Percentiles rank a stretch among this genome's conserved stretches.
phyloP scores from a whole-genome alignment of 2,797 vertebrate species.

The Schizothorax lantsangensis region DNA sequence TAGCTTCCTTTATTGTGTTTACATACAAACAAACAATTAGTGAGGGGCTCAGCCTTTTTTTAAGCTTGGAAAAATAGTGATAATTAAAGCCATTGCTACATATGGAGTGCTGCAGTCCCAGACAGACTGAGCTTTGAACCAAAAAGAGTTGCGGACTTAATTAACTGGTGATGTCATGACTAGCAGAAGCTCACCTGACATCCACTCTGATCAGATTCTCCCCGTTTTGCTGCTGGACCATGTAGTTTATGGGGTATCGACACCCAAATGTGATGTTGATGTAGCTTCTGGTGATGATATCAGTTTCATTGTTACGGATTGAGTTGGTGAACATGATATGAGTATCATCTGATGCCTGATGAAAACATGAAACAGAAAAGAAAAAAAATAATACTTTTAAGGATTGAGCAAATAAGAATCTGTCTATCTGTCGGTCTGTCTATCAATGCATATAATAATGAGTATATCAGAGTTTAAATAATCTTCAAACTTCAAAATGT shows the following conservation, averaged over 20 bases:
- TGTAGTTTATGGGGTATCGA: slow-evolving; percentile 82
- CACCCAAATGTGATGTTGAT: slow-evolving; percentile 83
- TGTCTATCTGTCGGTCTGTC: neutral
- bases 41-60: slow-evolving; percentile 6
- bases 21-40: slow-evolving; percentile 48
- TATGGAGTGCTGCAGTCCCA: neutral
- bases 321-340: slow-evolving; percentile 83
- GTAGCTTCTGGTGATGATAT: slow-evolving; percentile 79
- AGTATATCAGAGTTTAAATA: neutral
- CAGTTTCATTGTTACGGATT: slow-evolving; percentile 80
- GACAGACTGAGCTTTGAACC: slow-evolving; percentile 7
- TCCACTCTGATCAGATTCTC: slow-evolving; percentile 81
- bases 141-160: slow-evolving; percentile 11
- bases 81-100: slow-evolving; percentile 41
- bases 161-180: slow-evolving; percentile 38
- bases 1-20: slow-evolving; percentile 50
- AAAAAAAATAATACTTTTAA: neutral
- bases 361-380: slow-evolving; percentile 18
- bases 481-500: neutral
- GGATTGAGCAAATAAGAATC: neutral
- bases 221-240: slow-evolving; percentile 77
- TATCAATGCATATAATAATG: neutral
- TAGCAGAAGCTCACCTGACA: slow-evolving; percentile 67
- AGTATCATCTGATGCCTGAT: slow-evolving; percentile 76
- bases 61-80: slow-evolving; percentile 22